Evolutionary conservation across 1,140 invertebrate genomes (phyloP), one percentile per base, ranked within the genome.

Genomic region (Onthophagus taurus): DNA sequence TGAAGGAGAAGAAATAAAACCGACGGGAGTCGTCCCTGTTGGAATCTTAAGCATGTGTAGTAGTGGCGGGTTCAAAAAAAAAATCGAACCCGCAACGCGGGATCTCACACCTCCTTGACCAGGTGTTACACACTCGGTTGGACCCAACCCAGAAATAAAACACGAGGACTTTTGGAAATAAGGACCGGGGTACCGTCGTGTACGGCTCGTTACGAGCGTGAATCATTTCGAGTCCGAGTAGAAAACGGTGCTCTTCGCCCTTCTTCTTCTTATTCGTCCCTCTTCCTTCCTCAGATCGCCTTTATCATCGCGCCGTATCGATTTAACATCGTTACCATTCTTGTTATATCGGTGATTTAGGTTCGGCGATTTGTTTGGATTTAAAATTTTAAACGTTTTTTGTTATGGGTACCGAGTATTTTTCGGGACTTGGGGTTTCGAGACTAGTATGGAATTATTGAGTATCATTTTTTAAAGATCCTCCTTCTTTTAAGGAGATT

Each of bases 341-440:
- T 34, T 46, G 47, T 48, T 48, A 44, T n/a, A n/a, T 35, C 31
- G 20, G 31, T 54, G 52, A 54, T 54, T 52, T 51, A 54, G 33
- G 37, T 37, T 46, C 37, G 47, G 52, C 42, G 50, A 54, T 54
- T 49, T 49, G 52, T 54, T 47, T 49, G 47, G 52, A 54, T 54
- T 54, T 54, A 43, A 48, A 48, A 44, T 38, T 48, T 48, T 44
- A 54, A 45, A 45, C n/a, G n/a, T n/a, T n/a, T n/a, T n/a, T n/a
- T n/a, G n/a, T n/a, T n/a, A n/a, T n/a, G n/a, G n/a, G n/a, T n/a
- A n/a, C n/a, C n/a, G n/a, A n/a, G n/a, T n/a, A n/a, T n/a, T n/a
- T n/a, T n/a, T n/a, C n/a, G n/a, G n/a, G n/a, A n/a, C n/a, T n/a
- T n/a, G n/a, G n/a, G n/a, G n/a, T n/a, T n/a, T n/a, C n/a, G n/a